Base-by-base conservation (phyloP, 2,797 vertebrate species). In the Eremophila alpestris region DNA sequence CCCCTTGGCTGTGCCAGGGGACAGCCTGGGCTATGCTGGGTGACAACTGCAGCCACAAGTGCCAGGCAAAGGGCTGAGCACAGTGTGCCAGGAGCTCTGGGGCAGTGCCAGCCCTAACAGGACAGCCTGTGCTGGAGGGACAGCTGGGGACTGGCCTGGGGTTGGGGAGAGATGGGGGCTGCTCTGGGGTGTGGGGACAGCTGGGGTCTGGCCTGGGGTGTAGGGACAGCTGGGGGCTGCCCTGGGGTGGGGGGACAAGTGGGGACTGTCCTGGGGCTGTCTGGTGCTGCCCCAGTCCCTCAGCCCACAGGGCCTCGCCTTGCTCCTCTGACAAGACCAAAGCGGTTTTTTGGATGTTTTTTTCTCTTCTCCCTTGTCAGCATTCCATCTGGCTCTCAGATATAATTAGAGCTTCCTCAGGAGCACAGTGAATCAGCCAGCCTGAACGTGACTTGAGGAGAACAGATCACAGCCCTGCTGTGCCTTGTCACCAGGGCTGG, bases 221-320 rank as follows among this genome's bases (percentile, higher is more conserved):
- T n/a, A n/a, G n/a, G n/a, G n/a, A n/a, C n/a, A n/a, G n/a, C n/a
- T n/a, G n/a, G n/a, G 36, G 36, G 36, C 36, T 36, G 36, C 36
- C 36, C 8, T 36, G 36, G 36, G 36, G 36, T 36, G 36, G 8
- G 10, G 36, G 36, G 36, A 36, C 36, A 36, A n/a, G 36, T 36
- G 36, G 36, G 36, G 16, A 13, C 38, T 2, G 1, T 7, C 7
- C 3, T 34, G 36, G 67, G 9, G 30, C 69, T 22, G 6, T 59
- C 23, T 48, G 24, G 6, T 17, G 3, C 48, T 36, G 32, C 22
- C 27, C 20, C 41, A 7, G 45, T 18, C 24, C 49, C 40, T 40
- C 1, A 0, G 11, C 23, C 26, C 24, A 3, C 1, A 3, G 51
- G 29, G 52, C 56, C 38, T 15, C 0, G 0, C 30, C 46, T 43